Conservation (phyloP, 2,797 vertebrate species). For the Macroramphosus scolopax region DNA sequence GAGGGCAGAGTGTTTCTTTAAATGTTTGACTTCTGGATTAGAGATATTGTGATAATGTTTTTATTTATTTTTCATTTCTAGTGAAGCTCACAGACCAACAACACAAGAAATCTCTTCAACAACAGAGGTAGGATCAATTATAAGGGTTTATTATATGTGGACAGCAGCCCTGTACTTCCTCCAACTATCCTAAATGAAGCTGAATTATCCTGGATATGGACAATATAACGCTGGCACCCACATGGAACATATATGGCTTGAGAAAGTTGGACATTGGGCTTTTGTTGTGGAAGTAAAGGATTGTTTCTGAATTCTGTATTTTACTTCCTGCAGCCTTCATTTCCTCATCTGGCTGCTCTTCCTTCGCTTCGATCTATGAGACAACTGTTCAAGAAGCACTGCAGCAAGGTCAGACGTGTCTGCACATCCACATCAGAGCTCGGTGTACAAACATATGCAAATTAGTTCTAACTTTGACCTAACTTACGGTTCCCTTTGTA, state of each 20-base stretch:
- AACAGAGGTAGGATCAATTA: conserved; percentile 47
- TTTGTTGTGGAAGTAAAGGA: too few relatives aligned
- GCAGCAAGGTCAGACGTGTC: conserved; percentile 56
- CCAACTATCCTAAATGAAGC: too few relatives aligned
- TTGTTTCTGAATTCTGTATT: too few relatives aligned
- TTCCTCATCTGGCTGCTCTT: conserved; percentile 54
- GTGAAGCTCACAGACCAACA: conserved; percentile 43
- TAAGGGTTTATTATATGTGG: too few relatives aligned
- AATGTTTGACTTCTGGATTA: too few relatives aligned
- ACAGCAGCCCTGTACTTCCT: too few relatives aligned
- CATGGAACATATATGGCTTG: too few relatives aligned
- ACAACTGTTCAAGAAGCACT: conserved; percentile 67
- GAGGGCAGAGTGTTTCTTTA: too few relatives aligned
- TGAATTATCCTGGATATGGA: too few relatives aligned
- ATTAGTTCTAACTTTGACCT: background rate
- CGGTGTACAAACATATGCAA: too few relatives aligned
- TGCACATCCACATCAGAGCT: background rate
- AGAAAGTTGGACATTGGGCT: too few relatives aligned
- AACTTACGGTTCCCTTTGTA: conserved; percentile 14
- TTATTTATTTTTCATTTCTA: conserved; percentile 27
- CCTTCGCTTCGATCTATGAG: conserved; percentile 30
- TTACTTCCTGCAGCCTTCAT: conserved; percentile 37
- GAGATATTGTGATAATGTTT: background rate
- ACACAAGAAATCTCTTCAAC: background rate
- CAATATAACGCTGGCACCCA: too few relatives aligned